Evolutionary conservation across 2,797 vertebrate genomes (phyloP).

Genomic region (Myripristis jacobus): DNA sequence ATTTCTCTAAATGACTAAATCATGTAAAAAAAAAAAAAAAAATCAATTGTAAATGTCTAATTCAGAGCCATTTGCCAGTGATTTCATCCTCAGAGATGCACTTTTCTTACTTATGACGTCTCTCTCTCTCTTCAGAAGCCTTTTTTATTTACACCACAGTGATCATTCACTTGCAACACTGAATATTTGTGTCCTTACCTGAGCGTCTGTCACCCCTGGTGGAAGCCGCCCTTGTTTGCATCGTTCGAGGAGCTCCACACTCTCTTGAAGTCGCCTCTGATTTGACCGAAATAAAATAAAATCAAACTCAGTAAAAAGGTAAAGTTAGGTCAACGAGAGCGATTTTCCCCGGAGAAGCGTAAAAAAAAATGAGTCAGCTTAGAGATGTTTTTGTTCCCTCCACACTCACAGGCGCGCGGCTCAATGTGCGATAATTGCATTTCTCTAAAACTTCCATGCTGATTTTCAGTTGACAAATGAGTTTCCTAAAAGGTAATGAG

Average conservation of each 20-base stretch:
- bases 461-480: constrained; percentile 70
- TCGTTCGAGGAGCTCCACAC: constrained; percentile 86
- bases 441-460: constrained; percentile 55
- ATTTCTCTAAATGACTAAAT: too few relatives aligned
- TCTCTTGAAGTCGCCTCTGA: constrained; percentile 89
- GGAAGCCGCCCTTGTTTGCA: constrained; percentile 86
- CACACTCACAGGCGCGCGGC: not conserved
- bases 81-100: not conserved
- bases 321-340: not conserved
- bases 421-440: constrained; percentile 38
- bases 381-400: not conserved
- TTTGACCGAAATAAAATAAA: not conserved
- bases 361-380: not conserved
- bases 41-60: too few relatives aligned
- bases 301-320: not conserved
- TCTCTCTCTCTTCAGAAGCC: too few relatives aligned
- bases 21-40: too few relatives aligned
- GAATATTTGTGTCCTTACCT: constrained; percentile 78
- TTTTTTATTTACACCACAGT: not conserved
- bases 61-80: not conserved
- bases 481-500: constrained; percentile 73
- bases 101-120: not conserved
- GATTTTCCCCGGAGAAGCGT: not conserved
- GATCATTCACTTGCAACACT: not conserved
- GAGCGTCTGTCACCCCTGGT: constrained; percentile 87